Conservation (phyloP, 2,797 vertebrate genomes). For the Merluccius polli region DNA sequence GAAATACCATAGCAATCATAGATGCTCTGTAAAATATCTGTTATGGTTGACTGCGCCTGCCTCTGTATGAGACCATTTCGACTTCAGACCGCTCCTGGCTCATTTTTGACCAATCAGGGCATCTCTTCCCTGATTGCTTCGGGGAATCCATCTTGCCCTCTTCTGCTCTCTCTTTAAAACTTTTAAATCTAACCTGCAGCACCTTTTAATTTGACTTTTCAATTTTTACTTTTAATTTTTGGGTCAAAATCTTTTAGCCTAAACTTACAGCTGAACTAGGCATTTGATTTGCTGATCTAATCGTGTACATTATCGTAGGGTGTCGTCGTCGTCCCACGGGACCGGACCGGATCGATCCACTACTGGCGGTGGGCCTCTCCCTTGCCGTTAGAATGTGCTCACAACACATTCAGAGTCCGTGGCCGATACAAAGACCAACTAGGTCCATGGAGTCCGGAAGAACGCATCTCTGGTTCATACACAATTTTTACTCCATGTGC, state of each 20-base stretch:
- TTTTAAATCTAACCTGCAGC: neutral
- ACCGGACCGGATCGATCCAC: neutral
- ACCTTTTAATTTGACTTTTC: neutral
- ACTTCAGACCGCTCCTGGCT: neutral
- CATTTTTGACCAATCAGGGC: neutral
- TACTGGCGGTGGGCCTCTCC: neutral
- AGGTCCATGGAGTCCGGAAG: neutral
- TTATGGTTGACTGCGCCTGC: neutral
- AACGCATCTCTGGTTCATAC: neutral
- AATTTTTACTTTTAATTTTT: no score
- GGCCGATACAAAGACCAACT: neutral
- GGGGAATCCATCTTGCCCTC: neutral
- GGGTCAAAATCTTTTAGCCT: neutral
- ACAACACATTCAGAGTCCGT: neutral
- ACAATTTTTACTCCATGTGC: neutral
- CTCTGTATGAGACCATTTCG: neutral
- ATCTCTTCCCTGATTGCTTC: neutral
- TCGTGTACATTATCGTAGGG: neutral
- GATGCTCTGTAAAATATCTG: neutral
- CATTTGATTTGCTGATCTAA: conserved; percentile 2
- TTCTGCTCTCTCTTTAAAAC: neutral
- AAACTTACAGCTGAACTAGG: neutral
- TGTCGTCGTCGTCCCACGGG: neutral
- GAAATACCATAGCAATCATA: neutral
- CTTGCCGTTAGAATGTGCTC: neutral